Conservation (phyloP, 2,113 vertebrate genomes). For the Isurus oxyrinchus region DNA sequence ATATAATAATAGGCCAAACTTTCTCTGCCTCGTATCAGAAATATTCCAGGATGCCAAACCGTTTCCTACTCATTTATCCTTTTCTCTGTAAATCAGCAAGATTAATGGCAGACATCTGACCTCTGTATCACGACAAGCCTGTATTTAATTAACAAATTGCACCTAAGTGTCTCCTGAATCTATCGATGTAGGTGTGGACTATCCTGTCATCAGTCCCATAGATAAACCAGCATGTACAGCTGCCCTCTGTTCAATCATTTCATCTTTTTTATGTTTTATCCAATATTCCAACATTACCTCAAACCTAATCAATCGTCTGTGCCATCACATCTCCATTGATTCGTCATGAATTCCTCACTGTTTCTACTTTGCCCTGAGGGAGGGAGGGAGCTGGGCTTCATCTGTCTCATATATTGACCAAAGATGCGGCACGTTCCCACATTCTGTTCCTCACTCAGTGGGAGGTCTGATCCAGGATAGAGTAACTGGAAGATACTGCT, state of each 20-base stretch:
- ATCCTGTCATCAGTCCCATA: background rate
- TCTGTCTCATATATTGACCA: background rate
- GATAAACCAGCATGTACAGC: background rate
- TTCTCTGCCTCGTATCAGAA: background rate
- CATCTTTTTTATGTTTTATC: background rate
- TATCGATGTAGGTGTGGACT: background rate
- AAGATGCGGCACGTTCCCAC: background rate
- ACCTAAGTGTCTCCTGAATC: background rate
- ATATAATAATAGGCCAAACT: background rate
- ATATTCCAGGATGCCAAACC: background rate
- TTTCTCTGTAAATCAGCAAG: background rate
- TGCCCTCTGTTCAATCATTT: background rate
- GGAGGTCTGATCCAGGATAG: background rate
- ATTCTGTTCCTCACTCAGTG: background rate
- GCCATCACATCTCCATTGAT: background rate
- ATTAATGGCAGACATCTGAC: background rate
- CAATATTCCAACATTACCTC: background rate
- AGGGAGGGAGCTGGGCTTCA: too few relatives aligned
- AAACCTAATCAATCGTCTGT: background rate
- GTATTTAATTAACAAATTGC: conserved; percentile 7
- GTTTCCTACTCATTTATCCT: background rate
- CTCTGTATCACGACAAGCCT: background rate
- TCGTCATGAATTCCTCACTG: background rate
- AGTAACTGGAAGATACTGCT: background rate
- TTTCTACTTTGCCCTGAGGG: too few relatives aligned